Conservation (phyloP, 2,888 invertebrate species). For the Drosophila seclusa region DNA sequence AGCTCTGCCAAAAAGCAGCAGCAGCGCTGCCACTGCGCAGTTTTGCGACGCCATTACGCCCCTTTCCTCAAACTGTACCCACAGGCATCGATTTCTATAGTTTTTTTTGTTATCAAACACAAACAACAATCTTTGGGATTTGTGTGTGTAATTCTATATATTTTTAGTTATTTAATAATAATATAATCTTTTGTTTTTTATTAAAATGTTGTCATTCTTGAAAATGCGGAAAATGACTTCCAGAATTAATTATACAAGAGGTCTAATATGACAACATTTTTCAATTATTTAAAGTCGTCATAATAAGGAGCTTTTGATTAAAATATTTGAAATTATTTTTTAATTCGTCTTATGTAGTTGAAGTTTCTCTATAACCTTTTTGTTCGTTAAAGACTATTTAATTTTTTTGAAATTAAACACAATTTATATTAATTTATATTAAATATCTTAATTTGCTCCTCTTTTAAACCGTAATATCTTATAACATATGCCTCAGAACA, state of each 20-base stretch:
- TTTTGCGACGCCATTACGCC: conserved; percentile 65
- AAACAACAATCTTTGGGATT: background rate
- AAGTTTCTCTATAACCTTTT: background rate
- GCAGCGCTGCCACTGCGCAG: conserved; percentile 44
- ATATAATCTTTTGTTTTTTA: background rate
- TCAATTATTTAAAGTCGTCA: background rate
- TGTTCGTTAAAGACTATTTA: background rate
- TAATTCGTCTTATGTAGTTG: background rate
- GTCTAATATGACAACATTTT: background rate
- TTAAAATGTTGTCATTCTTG: background rate
- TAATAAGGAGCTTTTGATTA: background rate
- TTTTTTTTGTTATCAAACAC: conserved; percentile 6
- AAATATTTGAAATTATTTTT: background rate
- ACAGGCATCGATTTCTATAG: conserved; percentile 64
- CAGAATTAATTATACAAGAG: background rate
- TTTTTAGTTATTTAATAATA: background rate
- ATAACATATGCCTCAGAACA: background rate
- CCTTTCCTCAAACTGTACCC: conserved; percentile 13
- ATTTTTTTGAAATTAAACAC: background rate
- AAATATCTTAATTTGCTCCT: background rate
- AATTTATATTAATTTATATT: background rate
- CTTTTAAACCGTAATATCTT: background rate
- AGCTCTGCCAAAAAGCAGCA: conserved; percentile 54
- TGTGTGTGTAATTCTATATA: background rate
- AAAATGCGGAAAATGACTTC: background rate